Evolutionary conservation across 2,888 invertebrate genomes (phyloP), one percentile per base, ranked within the genome.

Genomic region (Cosmia trapezina): DNA sequence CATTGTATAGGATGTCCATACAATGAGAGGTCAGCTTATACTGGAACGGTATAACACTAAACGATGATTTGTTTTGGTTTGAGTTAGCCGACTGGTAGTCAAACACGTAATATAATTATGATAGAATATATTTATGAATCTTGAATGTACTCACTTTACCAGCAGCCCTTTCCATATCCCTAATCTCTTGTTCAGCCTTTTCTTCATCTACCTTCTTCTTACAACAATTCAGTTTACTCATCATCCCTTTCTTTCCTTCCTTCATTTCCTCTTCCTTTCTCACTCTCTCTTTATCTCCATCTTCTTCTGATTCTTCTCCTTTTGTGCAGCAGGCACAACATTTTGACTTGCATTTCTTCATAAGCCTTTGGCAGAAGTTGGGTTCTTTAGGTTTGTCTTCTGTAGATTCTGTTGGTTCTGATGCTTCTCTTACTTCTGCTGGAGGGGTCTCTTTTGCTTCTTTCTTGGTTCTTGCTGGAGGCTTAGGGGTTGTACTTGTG

Each of bases 251-350:
- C 79, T 93, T 93, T 33, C 63, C 79, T 62, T 71, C 73, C 5
- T 78, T 73, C 5, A 45, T 22, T 47, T 88, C 72, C 0, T 85
- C 22, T 83, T 81, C 83, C 75, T 71, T 83, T 84, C 53, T 81
- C 43, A 54, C 65, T 81, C 68, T 83, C 75, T 64, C 84, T 84
- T 76, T 80, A 22, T 86, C 83, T 84, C 22, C 72, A 45, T 80
- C 87, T 57, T 88, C 88, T 2, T 92, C 93, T 2, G 62, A 61
- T 0, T 91, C 92, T 47, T 92, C 89, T 3, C 89, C 89, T 80
- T 94, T 94, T 37, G 91, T 87, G 77, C 96, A 97, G 81, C 95
- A 95, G n/a, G 96, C 92, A 78, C 97, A 97, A 80, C 96, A 96
- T 81, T 93, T 94, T 11, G 88, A 84, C 73, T 93, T 94, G 76